These are phyloP conservation scores for Hipposideros armiger DNA, from an alignment of 2,113 vertebrate genomes.

Conservation along the genomic window DNA sequence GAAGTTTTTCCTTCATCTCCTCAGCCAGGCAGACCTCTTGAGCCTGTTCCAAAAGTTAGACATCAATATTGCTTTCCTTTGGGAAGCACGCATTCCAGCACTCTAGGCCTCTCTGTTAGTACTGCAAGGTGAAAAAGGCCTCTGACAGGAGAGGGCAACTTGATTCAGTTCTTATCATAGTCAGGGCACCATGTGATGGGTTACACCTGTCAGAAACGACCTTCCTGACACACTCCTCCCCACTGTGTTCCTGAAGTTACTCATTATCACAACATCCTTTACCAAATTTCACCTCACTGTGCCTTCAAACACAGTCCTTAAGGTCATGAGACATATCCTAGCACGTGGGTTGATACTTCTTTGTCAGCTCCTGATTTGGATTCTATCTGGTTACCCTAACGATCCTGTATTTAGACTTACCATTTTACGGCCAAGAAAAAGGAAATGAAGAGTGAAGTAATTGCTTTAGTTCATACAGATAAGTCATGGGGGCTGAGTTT, in stretches of 20 bases:
- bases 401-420: background rate
- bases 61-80: background rate
- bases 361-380: background rate
- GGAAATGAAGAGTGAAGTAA: background rate
- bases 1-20: background rate
- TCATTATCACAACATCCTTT: background rate
- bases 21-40: background rate
- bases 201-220: background rate
- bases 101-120: background rate
- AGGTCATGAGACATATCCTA: background rate
- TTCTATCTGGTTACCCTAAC: background rate
- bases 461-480: slow-evolving; percentile 21
- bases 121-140: background rate
- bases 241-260: background rate
- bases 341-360: background rate
- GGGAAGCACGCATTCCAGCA: too few species aligned
- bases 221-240: background rate
- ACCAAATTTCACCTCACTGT: background rate
- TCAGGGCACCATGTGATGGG: background rate
- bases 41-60: background rate
- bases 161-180: background rate
- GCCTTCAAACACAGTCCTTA: background rate
- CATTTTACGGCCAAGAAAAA: background rate
- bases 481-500: background rate
- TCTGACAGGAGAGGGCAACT: background rate